phyloP scores from a whole-genome alignment of 2,113 vertebrate species.

The Hydrochoerus hydrochaeris region DNA sequence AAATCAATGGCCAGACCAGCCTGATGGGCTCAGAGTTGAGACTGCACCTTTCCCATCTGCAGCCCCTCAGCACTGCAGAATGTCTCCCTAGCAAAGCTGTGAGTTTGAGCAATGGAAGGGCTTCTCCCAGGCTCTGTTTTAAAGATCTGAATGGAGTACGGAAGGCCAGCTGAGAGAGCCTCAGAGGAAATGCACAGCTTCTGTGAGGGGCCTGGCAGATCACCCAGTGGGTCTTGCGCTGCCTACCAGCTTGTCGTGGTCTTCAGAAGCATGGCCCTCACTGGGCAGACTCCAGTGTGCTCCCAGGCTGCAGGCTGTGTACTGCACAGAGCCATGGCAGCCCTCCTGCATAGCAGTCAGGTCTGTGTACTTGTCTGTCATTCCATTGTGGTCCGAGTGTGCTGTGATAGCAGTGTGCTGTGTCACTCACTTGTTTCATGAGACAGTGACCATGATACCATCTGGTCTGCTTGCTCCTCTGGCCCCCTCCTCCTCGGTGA shows the following conservation, averaged over 20 bases:
- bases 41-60: neutral
- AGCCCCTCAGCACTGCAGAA: no score
- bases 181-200: neutral
- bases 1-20: neutral
- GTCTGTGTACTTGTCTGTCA: neutral
- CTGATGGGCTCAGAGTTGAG: neutral
- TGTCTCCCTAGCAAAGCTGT: neutral
- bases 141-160: neutral
- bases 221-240: neutral
- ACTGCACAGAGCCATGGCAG: rapidly evolving
- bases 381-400: conserved; percentile 13
- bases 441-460: neutral
- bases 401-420: conserved; percentile 22
- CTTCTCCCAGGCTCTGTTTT: neutral
- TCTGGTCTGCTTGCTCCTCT: neutral
- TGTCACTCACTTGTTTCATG: conserved; percentile 34
- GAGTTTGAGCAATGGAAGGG: neutral
- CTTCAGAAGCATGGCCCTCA: neutral
- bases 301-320: neutral
- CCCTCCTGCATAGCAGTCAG: neutral
- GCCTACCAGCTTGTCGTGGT: neutral
- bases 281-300: neutral
- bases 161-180: neutral
- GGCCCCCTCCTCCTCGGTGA: neutral
- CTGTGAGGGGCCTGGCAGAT: neutral